phyloP scores from a whole-genome alignment of 2,113 vertebrate species.

The Xenopus laevis region DNA sequence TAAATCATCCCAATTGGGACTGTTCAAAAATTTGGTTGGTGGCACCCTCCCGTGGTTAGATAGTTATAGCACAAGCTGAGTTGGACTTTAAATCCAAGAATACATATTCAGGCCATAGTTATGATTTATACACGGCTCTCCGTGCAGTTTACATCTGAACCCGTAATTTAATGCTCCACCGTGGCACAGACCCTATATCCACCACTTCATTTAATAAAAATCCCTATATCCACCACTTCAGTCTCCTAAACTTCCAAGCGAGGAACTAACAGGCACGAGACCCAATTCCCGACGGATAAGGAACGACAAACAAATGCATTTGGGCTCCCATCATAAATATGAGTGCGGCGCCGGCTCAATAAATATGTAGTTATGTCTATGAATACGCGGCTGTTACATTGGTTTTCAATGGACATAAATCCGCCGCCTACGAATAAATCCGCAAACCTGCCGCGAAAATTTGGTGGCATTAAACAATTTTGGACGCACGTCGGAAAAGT shows the following conservation, averaged over 20 bases:
- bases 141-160: not conserved
- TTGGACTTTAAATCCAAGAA: too few species aligned
- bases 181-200: conserved; percentile 22
- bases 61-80: too few species aligned
- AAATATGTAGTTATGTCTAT: conserved; percentile 9
- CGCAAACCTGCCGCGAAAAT: too few species aligned
- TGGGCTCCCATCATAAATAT: not conserved
- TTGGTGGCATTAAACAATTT: too few species aligned
- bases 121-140: conserved; percentile 19
- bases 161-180: conserved; percentile 14
- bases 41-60: too few species aligned
- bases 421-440: too few species aligned
- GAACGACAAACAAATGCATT: not conserved
- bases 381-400: not conserved
- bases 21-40: too few species aligned
- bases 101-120: too few species aligned
- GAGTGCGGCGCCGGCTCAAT: not conserved
- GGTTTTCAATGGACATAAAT: too few species aligned
- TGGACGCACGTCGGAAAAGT: too few species aligned
- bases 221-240: conserved; percentile 19
- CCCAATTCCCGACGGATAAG: conserved; percentile 10
- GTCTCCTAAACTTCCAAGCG: conserved; percentile 1
- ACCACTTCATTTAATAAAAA: too few species aligned
- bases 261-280: conserved; percentile 16
- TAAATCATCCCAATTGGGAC: too few species aligned